A percentile compares a stretch with the other conserved stretches of the same genome.
phyloP scores from a whole-genome alignment of 2,113 vertebrate species.

The Pterocles orientalis region DNA sequence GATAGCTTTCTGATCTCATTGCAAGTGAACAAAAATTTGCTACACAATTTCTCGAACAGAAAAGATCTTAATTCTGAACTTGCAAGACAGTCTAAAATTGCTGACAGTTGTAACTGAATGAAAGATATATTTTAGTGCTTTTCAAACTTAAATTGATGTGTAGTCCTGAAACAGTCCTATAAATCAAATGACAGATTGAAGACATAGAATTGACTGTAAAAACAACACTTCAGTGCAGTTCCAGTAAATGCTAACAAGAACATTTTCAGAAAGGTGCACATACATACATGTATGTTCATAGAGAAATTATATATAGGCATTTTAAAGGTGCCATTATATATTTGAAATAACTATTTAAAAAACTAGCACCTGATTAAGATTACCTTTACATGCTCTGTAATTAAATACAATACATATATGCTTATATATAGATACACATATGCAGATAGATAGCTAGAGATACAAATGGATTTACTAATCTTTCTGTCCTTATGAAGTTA shows the following conservation, averaged over 20 bases:
- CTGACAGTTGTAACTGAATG: not conserved
- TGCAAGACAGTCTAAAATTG: not conserved
- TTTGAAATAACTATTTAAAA: conserved; percentile 2
- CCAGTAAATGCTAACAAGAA: not conserved
- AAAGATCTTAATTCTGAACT: not conserved
- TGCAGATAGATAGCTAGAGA: not conserved
- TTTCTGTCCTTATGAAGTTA: not conserved
- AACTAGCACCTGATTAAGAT: not conserved
- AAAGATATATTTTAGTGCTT: not conserved
- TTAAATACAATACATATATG: not conserved
- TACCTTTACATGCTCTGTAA: not conserved
- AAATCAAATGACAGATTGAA: not conserved
- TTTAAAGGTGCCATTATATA: not conserved
- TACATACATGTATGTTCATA: not conserved
- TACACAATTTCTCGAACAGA: not conserved
- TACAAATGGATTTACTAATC: not conserved
- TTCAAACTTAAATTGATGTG: not conserved
- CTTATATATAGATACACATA: not conserved
- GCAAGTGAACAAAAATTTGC: not conserved
- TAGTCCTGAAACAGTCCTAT: not conserved
- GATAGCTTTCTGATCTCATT: not conserved
- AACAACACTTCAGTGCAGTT: not conserved
- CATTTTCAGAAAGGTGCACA: not conserved
- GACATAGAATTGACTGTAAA: not conserved
- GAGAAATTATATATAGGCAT: not conserved